Base-by-base conservation (phyloP, 2,888 invertebrate species). In the Tetranychus truncatus region DNA sequence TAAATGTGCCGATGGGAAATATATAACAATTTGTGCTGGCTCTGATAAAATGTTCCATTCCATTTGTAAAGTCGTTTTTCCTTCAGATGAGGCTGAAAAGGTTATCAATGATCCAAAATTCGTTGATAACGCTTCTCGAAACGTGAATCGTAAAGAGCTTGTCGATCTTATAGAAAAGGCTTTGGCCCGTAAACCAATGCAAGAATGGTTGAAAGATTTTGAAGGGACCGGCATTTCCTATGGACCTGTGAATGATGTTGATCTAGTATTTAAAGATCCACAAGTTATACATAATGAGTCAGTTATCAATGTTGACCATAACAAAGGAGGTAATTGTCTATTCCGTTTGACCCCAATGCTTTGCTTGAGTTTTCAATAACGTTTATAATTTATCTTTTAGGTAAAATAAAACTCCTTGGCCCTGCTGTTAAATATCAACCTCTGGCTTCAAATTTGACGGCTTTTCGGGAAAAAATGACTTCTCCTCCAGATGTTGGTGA, bases 401-500 rank as follows among this genome's bases (percentile, higher is more conserved):
- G 91, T 0, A 80, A 77, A 20, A 84, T 95, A 3, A 90, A 88
- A 81, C 20, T 78, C 77, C 1, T 79, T 71, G 93, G 91, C 0
- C 94, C 95, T 1, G 89, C 95, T 0, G 95, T 95, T 0, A 86
- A 85, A 71, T 96, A 88, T 81, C 82, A 84, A 78, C 87, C 89
- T 0, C 86, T 89, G 76, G 84, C 84, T 3, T 1, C n/a, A 11
- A 76, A 72, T 20, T 7, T 69, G 11, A 71, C 24, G 1, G n/a
- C 46, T n/a, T n/a, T 75, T 2, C 21, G 44, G 1, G 21, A 72
- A 18, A n/a, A 73, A 15, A 66, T 72, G 24, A 45, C 11, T 2
- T 87, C 92, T 0, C 95, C 96, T 0, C 96, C 96, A 0, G 83
- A 85, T 8, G 84, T 95, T 45, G 96, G 95, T 0, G 88, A 96